Conservation (phyloP, 2,888 invertebrate species). For the Hyposoter didymator region DNA sequence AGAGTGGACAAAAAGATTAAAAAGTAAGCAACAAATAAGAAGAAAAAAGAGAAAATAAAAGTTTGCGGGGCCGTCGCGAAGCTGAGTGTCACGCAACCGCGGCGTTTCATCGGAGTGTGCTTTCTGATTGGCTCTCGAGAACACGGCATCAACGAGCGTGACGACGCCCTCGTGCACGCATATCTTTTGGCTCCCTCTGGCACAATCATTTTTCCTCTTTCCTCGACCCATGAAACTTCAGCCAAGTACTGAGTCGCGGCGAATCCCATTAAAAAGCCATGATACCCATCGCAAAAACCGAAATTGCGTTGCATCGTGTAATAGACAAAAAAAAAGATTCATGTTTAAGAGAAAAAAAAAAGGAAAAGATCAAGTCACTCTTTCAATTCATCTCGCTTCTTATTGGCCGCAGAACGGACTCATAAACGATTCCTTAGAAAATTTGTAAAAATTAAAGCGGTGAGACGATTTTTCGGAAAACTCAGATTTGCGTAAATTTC, state of each 20-base stretch:
- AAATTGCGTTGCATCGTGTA: not conserved
- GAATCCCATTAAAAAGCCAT: slow-evolving; percentile 11
- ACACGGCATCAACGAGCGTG: slow-evolving; percentile 58
- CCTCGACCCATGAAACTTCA: slow-evolving; percentile 1
- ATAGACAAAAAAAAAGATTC: not conserved
- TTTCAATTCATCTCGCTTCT: not conserved
- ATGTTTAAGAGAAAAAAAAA: not conserved
- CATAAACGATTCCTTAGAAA: too few species aligned
- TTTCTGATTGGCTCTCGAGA: slow-evolving; percentile 64
- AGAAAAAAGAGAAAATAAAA: slow-evolving; percentile 77
- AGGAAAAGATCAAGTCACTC: not conserved
- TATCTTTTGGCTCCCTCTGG: slow-evolving; percentile 49
- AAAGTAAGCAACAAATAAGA: slow-evolving; percentile 74
- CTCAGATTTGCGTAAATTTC: too few species aligned
- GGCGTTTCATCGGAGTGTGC: slow-evolving; percentile 25
- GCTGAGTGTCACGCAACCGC: slow-evolving; percentile 66
- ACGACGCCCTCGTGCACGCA: slow-evolving; percentile 71
- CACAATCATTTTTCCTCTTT: slow-evolving; percentile 18
- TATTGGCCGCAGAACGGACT: too few species aligned
- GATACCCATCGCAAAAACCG: slow-evolving; percentile 11
- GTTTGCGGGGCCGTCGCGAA: slow-evolving; percentile 72
- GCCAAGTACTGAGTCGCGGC: slow-evolving; percentile 25
- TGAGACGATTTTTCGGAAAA: too few species aligned
- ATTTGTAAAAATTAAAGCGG: too few species aligned
- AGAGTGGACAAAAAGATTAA: slow-evolving; percentile 76